Evolutionary conservation across 53 echinoderm and acorn worm species (phyloP).

Genomic region (Temnopleurus reevesii): DNA sequence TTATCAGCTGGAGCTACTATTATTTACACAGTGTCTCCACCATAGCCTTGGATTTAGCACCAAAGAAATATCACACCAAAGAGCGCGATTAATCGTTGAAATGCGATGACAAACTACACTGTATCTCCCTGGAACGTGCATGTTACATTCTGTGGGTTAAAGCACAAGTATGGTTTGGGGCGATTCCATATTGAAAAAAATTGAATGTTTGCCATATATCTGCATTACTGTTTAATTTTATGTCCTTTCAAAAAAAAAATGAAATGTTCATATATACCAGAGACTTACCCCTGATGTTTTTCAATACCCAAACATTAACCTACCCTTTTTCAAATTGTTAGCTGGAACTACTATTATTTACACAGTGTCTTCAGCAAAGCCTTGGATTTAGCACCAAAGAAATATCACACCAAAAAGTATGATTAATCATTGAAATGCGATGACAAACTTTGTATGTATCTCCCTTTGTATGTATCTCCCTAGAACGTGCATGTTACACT

Average conservation of each 20-base stretch:
- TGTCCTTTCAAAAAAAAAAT: too few species aligned
- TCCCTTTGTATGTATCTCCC: background rate
- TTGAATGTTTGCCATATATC: too few species aligned
- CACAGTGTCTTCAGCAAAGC: background rate
- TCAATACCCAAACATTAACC: background rate
- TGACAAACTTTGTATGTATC: constrained; percentile 19
- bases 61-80: background rate
- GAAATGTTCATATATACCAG: too few species aligned
- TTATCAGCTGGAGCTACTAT: background rate
- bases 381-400: background rate
- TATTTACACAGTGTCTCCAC: background rate
- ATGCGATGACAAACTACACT: background rate
- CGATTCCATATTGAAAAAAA: too few species aligned
- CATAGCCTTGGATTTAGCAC: background rate
- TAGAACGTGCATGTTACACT: background rate
- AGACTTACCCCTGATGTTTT: background rate
- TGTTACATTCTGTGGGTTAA: too few species aligned
- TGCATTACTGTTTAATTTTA: too few species aligned
- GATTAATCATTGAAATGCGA: constrained; percentile 6
- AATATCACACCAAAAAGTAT: background rate
- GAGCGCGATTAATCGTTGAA: background rate
- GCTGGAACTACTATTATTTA: background rate
- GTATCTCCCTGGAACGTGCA: background rate
- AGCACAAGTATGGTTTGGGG: too few species aligned
- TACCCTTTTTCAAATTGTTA: background rate